Evolutionary conservation across 1,140 invertebrate genomes (phyloP), one percentile per base, ranked within the genome.

Genomic region (Leptinotarsa undecemlineata): DNA sequence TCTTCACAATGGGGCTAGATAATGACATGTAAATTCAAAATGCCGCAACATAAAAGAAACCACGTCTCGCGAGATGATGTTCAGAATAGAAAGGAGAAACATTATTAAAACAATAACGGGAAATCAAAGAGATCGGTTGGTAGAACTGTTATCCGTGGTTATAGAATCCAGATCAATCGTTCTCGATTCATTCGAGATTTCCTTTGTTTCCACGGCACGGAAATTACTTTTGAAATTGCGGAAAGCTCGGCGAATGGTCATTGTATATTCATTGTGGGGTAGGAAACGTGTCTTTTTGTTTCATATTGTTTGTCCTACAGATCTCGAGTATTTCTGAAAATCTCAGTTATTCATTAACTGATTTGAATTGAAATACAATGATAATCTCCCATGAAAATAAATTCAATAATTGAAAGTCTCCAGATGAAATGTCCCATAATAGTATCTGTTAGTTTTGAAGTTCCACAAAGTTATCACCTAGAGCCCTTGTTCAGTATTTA

Each of bases 71-170:
- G 77, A 66, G 75, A 75, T 63, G 71, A 51, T 61, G 67, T 70
- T 75, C 68, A 20, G 73, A 73, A 76, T 67, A 67, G 20, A 67
- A 67, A 67, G 74, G 68, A 77, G 76, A 23, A 78, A 77, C 75
- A 76, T 77, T 78, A 80, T 77, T 69, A 80, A 77, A 81, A 79
- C 78, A 76, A 76, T 75, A 48, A 78, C 79, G 77, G 70, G 62
- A 77, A 80, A 81, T 81, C 79, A 81, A 79, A 77, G 77, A 67
- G 73, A 64, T 26, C 76, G 74, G 79, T 80, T 80, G 79, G 79
- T 70, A 72, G 73, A 76, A 74, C 74, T 60, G 71, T 64, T 71
- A 74, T 80, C 79, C 79, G 76, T 78, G 79, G 76, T 78, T 81
- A 81, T 79, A 76, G 77, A 80, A 80, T 80, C 78, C 71, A 26